Conservation (phyloP, 2,888 invertebrate genomes). For the Nemotelus pantherinus region DNA sequence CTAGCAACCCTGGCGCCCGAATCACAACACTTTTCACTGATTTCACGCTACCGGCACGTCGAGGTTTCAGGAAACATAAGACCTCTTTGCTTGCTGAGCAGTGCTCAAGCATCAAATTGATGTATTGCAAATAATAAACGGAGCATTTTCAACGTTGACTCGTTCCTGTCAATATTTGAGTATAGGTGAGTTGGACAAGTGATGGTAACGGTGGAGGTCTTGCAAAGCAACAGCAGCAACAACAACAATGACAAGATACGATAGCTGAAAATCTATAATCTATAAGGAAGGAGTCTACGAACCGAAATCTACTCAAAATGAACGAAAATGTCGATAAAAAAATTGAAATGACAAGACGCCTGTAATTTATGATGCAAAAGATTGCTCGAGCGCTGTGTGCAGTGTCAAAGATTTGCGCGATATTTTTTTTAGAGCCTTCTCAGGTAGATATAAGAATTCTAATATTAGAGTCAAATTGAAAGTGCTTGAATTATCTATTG, state of each 20-base stretch:
- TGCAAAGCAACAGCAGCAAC: not conserved
- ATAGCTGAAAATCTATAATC: not conserved
- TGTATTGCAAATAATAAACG: constrained; percentile 31
- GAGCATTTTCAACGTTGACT: constrained; percentile 6
- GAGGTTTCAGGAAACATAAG: constrained; percentile 13
- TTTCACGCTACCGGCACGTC: constrained; percentile 9
- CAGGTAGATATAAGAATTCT: constrained; percentile 8
- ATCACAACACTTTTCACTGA: not conserved
- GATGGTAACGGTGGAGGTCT: not conserved
- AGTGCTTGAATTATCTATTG: constrained; percentile 13
- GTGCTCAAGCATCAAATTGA: constrained; percentile 11
- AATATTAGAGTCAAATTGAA: constrained; percentile 21
- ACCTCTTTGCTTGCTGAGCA: not conserved
- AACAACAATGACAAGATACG: not conserved
- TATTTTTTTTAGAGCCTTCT: not conserved
- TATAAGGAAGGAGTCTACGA: constrained; percentile 15
- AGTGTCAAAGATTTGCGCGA: no score
- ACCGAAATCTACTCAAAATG: constrained; percentile 1
- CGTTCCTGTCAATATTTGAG: constrained; percentile 23
- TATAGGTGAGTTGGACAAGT: not conserved
- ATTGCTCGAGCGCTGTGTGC: no score
- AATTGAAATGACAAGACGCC: not conserved
- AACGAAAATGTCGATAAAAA: not conserved
- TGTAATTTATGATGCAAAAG: constrained; percentile 6
- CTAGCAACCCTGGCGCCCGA: no score